Conservation (phyloP, 1,140 invertebrate genomes). For the Spodoptera litura region DNA sequence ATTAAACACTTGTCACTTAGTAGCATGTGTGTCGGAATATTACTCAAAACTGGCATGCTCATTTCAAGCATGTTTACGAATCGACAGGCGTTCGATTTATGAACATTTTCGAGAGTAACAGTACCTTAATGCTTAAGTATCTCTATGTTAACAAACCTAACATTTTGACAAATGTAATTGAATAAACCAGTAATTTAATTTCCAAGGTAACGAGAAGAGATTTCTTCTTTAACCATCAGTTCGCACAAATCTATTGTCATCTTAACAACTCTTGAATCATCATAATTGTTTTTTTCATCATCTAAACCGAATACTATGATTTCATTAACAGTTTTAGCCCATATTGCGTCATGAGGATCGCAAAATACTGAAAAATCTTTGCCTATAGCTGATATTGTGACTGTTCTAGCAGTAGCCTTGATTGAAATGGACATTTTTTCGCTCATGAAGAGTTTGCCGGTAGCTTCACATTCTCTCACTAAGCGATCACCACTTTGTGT, state of each 20-base stretch:
- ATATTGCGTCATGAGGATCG: constrained; percentile 44
- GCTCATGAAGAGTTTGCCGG: constrained; percentile 62
- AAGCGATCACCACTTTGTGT: constrained; percentile 4
- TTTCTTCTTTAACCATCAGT: constrained; percentile 52
- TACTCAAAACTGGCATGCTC: no score
- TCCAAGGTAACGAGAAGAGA: constrained; percentile 36
- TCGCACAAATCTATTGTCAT: constrained; percentile 61
- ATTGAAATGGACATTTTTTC: constrained; percentile 62
- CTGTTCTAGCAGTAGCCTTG: constrained; percentile 53
- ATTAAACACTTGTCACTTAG: no score
- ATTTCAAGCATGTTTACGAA: no score
- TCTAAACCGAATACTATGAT: constrained; percentile 67
- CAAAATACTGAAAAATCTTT: constrained; percentile 64
- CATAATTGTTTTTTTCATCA: constrained; percentile 65
- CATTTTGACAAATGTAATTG: no score
- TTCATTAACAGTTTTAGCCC: constrained; percentile 55
- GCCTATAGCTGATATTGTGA: constrained; percentile 58
- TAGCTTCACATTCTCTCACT: constrained; percentile 57
- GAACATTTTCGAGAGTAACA: no score
- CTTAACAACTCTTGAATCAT: constrained; percentile 57
- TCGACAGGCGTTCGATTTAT: no score
- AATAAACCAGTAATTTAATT: no score
- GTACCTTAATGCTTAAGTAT: neutral
- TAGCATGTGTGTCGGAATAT: no score
- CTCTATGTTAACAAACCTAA: neutral